Base-by-base conservation (phyloP, 2,113 vertebrate genomes). In the Puma concolor region DNA sequence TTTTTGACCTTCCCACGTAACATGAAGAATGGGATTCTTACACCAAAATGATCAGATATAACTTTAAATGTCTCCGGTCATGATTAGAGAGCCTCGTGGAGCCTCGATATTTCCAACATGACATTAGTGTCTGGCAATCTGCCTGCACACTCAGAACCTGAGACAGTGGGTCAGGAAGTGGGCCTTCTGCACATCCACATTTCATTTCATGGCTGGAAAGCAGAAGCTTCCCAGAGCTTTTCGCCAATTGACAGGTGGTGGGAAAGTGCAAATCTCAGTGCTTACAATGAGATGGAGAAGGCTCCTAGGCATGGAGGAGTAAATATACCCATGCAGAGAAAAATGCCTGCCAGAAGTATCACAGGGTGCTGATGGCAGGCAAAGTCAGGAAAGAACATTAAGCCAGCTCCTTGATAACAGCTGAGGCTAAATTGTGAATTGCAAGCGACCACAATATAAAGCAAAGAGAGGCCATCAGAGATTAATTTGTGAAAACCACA, bases 211-310 rank as follows among this genome's bases (percentile, higher is more conserved):
- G 19, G 33, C 64, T 72, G 27, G 33, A 21, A 93, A 86, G 77
- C 44, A 74, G 85, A 83, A 92, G 85, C 69, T 88, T 88, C 48
- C 38, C 57, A 95, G 82, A 44, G 92, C 64, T 76, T 72, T 92
- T 36, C 81, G 89, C 69, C 96, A 94, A 57, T 1, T 27, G 90
- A 81, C 94, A 91, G 96, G 92, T 87, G 63, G 83, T 94, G 27
- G 57, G 41, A 72, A 96, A 31, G n/a, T 13, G 54, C 81, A 95
- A 69, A 74, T 63, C 54, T 91, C 85, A 23, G 74, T 33, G 74
- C 67, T 96, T 50, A 81, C 27, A 29, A 29, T 15, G 82, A 92
- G 87, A 81, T 2, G 74, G 86, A 90, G 94, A 79, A 85, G 74
- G 95, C 60, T 96, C 66, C 77, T 36, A 19, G 86, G 85, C 67